A percentile compares a stretch with the other conserved stretches of the same genome.
phyloP scores from a whole-genome alignment of 2,113 vertebrate genomes.

The Sigmodon hispidus region DNA sequence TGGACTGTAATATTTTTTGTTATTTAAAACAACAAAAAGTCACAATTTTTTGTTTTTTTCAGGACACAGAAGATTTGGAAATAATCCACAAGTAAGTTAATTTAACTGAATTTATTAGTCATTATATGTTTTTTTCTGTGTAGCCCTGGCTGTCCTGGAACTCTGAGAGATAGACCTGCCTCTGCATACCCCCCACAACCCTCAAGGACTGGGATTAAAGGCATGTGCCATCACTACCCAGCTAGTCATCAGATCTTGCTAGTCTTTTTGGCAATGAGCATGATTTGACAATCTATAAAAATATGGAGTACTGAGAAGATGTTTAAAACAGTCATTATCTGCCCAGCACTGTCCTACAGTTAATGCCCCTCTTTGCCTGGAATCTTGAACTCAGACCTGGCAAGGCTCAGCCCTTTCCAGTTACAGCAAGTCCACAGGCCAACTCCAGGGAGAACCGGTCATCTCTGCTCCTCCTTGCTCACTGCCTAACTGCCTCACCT shows the following conservation, averaged over 20 bases:
- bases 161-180: background rate
- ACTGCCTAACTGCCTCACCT: background rate
- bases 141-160: background rate
- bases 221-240: background rate
- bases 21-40: slow-evolving; percentile 77
- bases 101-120: slow-evolving; percentile 47
- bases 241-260: background rate
- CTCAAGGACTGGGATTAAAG: background rate
- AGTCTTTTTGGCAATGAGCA: slow-evolving; percentile 4
- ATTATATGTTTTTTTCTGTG: background rate
- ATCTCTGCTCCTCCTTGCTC: background rate
- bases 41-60: slow-evolving; percentile 75
- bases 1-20: slow-evolving; percentile 70
- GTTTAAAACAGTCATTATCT: slow-evolving; percentile 15
- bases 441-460: background rate
- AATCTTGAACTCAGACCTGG: background rate
- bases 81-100: slow-evolving; percentile 5
- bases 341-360: background rate
- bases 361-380: background rate
- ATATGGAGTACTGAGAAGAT: background rate
- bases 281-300: background rate
- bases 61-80: slow-evolving; percentile 76
- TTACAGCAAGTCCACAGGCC: background rate
- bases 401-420: background rate
- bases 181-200: background rate